Conservation (phyloP, 2,888 invertebrate species). For the Apomyelois bistriatella region DNA sequence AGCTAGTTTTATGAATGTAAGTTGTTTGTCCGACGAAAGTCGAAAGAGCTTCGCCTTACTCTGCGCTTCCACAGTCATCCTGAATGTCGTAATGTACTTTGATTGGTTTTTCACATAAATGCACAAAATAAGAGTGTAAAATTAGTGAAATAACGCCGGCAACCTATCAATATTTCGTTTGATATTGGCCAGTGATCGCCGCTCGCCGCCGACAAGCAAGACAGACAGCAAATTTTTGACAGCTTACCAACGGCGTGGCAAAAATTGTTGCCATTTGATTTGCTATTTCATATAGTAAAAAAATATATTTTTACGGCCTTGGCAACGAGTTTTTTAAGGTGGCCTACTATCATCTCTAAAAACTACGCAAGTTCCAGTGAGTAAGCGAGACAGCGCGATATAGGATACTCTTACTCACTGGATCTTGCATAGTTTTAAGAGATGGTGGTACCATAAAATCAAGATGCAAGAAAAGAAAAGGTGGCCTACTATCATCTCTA, state of each 20-base stretch:
- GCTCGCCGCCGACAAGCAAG: slow-evolving; percentile 29
- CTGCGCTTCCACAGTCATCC: slow-evolving; percentile 65
- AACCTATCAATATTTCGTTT: slow-evolving; percentile 50
- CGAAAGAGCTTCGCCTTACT: slow-evolving; percentile 58
- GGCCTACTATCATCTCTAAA: no score
- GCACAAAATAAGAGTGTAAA: slow-evolving; percentile 20
- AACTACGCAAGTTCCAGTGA: no score
- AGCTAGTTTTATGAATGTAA: slow-evolving; percentile 83
- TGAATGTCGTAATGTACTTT: slow-evolving; percentile 26
- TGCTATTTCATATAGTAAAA: no score
- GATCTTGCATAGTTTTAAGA: no score
- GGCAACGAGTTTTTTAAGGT: no score
- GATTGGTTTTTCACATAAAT: slow-evolving; percentile 34
- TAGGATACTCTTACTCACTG: no score
- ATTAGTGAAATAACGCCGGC: slow-evolving; percentile 51
- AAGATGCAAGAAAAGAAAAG: no score
- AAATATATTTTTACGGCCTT: no score
- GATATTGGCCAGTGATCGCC: slow-evolving; percentile 26
- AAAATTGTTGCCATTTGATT: slow-evolving; percentile 30
- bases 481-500: no score
- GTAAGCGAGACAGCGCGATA: no score
- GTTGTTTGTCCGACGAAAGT: slow-evolving; percentile 73
- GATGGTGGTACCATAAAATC: no score
- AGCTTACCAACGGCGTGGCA: slow-evolving; percentile 61
- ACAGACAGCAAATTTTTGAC: slow-evolving; percentile 38